Evolutionary conservation across 2,113 vertebrate species (phyloP).

Genomic region (Odontesthes bonariensis): DNA sequence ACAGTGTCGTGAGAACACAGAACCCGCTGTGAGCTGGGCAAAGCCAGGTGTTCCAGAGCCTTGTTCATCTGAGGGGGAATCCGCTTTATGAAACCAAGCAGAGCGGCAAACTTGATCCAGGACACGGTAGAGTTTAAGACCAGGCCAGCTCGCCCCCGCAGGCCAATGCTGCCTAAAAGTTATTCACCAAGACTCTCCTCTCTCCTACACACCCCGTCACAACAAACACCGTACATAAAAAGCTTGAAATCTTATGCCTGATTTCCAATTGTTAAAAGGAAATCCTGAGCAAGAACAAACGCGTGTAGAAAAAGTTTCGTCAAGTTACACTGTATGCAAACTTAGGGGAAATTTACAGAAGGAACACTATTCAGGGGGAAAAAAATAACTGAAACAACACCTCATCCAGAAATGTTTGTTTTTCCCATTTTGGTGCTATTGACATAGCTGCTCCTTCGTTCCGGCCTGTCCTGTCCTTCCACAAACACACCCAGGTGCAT

Average conservation of each 20-base stretch:
- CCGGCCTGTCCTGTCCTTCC: slow-evolving; percentile 80
- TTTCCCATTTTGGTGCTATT: slow-evolving; percentile 79
- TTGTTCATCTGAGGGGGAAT: slow-evolving; percentile 65
- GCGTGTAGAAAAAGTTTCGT: slow-evolving; percentile 28
- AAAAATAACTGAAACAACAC: slow-evolving; percentile 72
- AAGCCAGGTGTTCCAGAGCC: slow-evolving; percentile 72
- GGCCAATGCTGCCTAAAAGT: slow-evolving; percentile 13
- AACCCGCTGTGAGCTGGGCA: slow-evolving; percentile 54
- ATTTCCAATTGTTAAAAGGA: not conserved
- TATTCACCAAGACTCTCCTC: slow-evolving; percentile 1
- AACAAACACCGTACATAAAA: slow-evolving; percentile 29
- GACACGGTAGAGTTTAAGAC: slow-evolving; percentile 44
- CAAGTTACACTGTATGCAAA: slow-evolving; percentile 10
- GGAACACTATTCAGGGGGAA: slow-evolving; percentile 50
- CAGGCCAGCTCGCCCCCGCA: slow-evolving; percentile 53
- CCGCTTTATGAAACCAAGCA: slow-evolving; percentile 61
- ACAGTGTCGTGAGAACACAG: slow-evolving; percentile 78
- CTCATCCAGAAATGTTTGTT: slow-evolving; percentile 78
- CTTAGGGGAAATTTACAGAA: slow-evolving; percentile 28
- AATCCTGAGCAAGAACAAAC: slow-evolving; percentile 16
- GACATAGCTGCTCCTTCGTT: slow-evolving; percentile 82
- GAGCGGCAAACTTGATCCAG: slow-evolving; percentile 65
- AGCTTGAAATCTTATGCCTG: slow-evolving; percentile 2
- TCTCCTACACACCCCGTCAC: slow-evolving; percentile 27
- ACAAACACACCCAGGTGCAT: slow-evolving; percentile 80